Evolutionary conservation across 2,888 invertebrate genomes (phyloP), one percentile per base, ranked within the genome.

Genomic region (Drosophila lacicola): DNA sequence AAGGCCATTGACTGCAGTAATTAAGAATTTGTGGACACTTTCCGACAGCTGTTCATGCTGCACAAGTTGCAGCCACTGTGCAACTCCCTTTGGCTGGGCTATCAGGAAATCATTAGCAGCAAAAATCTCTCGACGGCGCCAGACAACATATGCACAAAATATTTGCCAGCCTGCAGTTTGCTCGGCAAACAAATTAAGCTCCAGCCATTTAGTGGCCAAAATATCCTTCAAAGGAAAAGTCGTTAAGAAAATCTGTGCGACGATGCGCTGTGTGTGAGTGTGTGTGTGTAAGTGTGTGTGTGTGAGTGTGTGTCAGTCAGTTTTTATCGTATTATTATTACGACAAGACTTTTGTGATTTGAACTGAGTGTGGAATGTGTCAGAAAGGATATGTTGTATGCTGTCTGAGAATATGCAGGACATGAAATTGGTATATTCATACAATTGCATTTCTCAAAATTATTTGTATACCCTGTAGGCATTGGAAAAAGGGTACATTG

Each of bases 61-160:
- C 75, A 76, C 63, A 74, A 81, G 42, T 57, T 78, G 68, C 74
- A 74, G 54, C 46, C 39, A 47, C 45, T 25, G 58, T 39, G 44
- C 47, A 55, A 34, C 41, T 50, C 13, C 46, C 45, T 56, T 17
- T 37, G 41, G 39, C 47, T 66, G 73, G 79, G 74, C 73, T 89
- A 89, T 88, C 89, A 88, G 88, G 88, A 88, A 87, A 85, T 89
- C 88, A 88, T 88, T 89, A 89, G 87, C 68, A 79, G 51, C 74
- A 66, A 64, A 62, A 74, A 54, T 70, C 44, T 62, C 42, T 41
- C 36, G 9, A 5, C 39, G 8, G 29, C 3, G 41, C 39, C 63
- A 57, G 61, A 66, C 80, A 78, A 70, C 86, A 83, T 78, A 84
- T 80, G 80, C 77, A 74, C 61, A 63, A 74, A 63, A 70, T 70